Evolutionary conservation across 1,140 invertebrate genomes (phyloP).

Genomic region (Pteromalus puparum): DNA sequence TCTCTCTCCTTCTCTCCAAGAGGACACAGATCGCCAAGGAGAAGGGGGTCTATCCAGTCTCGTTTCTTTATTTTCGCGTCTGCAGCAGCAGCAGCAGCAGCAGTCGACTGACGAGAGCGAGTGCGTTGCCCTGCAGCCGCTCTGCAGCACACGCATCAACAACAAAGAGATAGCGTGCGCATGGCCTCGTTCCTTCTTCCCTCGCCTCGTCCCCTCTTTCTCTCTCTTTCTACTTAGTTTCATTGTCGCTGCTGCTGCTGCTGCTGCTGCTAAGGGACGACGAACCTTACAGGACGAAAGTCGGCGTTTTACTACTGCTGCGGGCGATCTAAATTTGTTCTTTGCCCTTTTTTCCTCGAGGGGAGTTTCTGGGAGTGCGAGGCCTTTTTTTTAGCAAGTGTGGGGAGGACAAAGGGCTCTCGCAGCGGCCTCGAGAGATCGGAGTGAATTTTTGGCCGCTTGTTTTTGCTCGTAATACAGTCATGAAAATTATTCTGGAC

Average conservation of each 20-base stretch:
- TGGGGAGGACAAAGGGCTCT: constrained; percentile 27
- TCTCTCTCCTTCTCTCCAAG: neutral
- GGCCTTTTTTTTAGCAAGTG: neutral
- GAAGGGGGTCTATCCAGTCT: constrained; percentile 12
- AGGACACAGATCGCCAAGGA: neutral
- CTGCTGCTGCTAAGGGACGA: constrained; percentile 35
- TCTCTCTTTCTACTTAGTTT: constrained; percentile 6
- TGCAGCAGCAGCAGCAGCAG: constrained; percentile 47
- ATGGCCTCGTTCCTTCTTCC: neutral
- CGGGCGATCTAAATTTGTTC: constrained; percentile 41
- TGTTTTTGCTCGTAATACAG: no score
- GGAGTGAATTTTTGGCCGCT: no score
- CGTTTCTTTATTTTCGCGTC: constrained; percentile 64
- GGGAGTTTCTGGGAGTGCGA: no score
- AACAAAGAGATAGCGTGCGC: constrained; percentile 62
- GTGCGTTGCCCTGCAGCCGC: constrained; percentile 62
- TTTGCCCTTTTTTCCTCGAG: neutral
- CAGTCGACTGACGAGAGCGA: constrained; percentile 58
- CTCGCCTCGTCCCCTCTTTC: neutral
- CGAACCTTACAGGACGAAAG: constrained; percentile 33
- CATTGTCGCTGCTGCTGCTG: constrained; percentile 37
- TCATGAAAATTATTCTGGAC: no score
- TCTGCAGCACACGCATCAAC: constrained; percentile 57
- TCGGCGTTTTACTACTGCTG: neutral
- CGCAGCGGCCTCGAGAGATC: neutral